Percentiles rank a stretch among this genome's conserved stretches.
Conservation (phyloP, 2,797 vertebrate genomes). For the Potorous gilbertii region DNA sequence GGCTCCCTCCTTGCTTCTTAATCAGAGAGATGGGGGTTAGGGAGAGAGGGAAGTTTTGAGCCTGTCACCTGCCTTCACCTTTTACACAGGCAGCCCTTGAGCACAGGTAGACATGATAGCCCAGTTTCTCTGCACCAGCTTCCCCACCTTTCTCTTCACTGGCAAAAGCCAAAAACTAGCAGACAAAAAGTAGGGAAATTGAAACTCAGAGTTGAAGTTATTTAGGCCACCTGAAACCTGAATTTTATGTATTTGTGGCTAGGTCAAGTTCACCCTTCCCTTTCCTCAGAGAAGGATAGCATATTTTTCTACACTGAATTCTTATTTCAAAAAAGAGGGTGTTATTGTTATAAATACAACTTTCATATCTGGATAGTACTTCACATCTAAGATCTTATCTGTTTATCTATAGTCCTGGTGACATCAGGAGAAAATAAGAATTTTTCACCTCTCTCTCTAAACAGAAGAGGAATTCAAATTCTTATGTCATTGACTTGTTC, state of each 20-base stretch:
- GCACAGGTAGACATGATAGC: background rate
- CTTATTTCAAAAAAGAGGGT: background rate
- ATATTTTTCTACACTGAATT: background rate
- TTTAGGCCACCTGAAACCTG: background rate
- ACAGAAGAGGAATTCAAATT: background rate
- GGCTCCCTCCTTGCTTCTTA: slow-evolving; percentile 23
- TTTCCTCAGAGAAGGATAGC: background rate
- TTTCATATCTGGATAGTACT: background rate
- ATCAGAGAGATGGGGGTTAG: background rate
- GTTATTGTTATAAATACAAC: background rate
- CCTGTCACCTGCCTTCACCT: background rate
- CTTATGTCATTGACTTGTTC: background rate
- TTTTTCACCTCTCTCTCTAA: background rate
- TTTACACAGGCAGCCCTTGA: background rate
- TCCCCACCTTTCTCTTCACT: background rate
- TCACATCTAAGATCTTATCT: background rate
- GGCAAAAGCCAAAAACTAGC: background rate
- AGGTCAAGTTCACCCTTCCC: background rate
- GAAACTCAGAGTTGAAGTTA: background rate
- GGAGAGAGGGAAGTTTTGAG: background rate
- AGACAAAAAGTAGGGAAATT: background rate
- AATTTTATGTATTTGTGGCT: background rate
- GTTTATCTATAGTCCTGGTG: background rate
- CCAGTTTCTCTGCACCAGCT: background rate
- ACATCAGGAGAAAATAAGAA: background rate